phyloP scores from a whole-genome alignment of 1,140 invertebrate species.

The Kradibia gibbosae region DNA sequence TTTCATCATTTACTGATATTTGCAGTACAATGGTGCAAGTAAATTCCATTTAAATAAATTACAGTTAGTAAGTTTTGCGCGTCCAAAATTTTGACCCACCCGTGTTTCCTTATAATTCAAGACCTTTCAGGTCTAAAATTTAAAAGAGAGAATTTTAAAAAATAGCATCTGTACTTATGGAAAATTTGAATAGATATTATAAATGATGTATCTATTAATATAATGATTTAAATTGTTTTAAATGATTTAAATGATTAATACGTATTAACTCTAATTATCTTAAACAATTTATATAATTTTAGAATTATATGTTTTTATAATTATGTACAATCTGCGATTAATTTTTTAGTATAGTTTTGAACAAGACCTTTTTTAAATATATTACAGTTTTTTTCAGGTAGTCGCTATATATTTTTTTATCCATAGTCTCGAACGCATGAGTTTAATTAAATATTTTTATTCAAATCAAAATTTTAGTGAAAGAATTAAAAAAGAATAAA shows the following conservation, averaged over 20 bases:
- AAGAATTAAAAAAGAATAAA: constrained; percentile 38
- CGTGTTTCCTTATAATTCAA: not conserved
- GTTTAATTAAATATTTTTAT: constrained; percentile 13
- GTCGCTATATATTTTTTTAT: not conserved
- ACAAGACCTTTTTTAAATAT: not conserved
- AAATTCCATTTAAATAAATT: constrained; percentile 41
- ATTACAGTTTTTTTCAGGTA: not conserved
- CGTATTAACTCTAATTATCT: not conserved
- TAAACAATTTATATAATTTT: not conserved
- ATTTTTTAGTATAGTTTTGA: not conserved
- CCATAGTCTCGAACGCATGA: not conserved
- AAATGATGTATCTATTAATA: not conserved
- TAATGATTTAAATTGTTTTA: too few species aligned
- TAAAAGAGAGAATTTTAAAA: constrained; percentile 63
- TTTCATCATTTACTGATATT: constrained; percentile 25
- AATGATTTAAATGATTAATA: too few species aligned
- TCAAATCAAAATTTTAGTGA: not conserved
- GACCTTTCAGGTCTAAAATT: not conserved
- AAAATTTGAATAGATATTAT: not conserved
- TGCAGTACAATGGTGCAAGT: constrained; percentile 53
- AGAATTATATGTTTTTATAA: too few species aligned
- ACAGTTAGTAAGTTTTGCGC: constrained; percentile 27
- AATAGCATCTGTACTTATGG: constrained; percentile 55
- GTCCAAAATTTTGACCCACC: too few species aligned
- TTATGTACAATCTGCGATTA: too few species aligned